Evolutionary conservation across 2,113 vertebrate species (phyloP).

Genomic region (Triplophysa dalaica): DNA sequence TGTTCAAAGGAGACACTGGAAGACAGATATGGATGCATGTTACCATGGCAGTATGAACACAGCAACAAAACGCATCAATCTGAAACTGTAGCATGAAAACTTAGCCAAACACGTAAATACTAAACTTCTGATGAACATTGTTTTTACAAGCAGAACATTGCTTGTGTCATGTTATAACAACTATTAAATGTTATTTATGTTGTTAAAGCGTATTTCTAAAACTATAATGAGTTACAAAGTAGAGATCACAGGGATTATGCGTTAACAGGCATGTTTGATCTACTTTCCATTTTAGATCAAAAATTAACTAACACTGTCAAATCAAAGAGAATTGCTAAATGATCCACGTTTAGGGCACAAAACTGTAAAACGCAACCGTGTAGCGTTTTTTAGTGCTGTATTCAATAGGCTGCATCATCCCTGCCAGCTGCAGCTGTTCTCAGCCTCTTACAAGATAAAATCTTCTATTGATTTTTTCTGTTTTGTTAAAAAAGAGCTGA

Average conservation of each 20-base stretch:
- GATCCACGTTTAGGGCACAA: neutral
- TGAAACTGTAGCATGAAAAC: too few species aligned
- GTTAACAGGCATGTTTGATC: too few species aligned
- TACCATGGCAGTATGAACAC: conserved; percentile 46
- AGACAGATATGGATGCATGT: conserved; percentile 34
- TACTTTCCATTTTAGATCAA: too few species aligned
- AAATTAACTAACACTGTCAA: neutral
- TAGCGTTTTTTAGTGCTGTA: neutral
- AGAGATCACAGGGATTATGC: neutral
- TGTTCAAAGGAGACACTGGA: conserved; percentile 26
- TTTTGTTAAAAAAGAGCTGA: neutral
- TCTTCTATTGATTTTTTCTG: conserved; percentile 13
- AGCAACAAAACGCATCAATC: conserved; percentile 1
- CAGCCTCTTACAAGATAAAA: neutral
- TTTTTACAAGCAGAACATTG: neutral
- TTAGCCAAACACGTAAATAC: conserved; percentile 2
- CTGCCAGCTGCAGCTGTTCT: conserved; percentile 3
- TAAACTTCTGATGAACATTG: neutral
- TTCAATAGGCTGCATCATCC: neutral
- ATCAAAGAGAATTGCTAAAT: neutral
- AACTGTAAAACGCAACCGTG: neutral
- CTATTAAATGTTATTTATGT: neutral
- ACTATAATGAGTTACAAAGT: neutral
- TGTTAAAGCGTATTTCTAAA: neutral
- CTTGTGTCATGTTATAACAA: neutral